Evolutionary conservation across 2,888 invertebrate genomes (phyloP).

Genomic region (Tetramorium bicarinatum): DNA sequence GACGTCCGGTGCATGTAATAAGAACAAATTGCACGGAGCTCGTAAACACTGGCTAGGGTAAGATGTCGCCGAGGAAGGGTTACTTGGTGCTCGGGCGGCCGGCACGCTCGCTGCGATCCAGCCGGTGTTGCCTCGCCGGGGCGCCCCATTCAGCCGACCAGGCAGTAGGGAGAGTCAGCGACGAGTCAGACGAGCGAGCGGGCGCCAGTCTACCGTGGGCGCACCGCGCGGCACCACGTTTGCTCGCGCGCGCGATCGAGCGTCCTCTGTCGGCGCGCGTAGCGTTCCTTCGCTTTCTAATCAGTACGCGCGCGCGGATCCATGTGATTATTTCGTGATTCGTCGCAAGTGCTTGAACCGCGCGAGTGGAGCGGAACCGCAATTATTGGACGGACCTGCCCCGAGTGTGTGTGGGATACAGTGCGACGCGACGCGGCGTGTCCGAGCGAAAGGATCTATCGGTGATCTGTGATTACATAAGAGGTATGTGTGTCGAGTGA

Average conservation of each 20-base stretch:
- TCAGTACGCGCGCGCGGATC: not conserved
- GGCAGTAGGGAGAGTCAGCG: slow-evolving; percentile 83
- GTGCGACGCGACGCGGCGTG: slow-evolving; percentile 45
- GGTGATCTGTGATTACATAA: slow-evolving; percentile 38
- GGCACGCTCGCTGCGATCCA: slow-evolving; percentile 58
- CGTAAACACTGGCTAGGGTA: slow-evolving; percentile 34
- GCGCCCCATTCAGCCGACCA: slow-evolving; percentile 63
- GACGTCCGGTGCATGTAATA: slow-evolving; percentile 20
- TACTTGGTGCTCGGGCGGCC: slow-evolving; percentile 24
- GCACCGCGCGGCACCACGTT: slow-evolving; percentile 83
- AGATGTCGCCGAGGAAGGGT: slow-evolving; percentile 36
- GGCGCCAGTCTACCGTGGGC: slow-evolving; percentile 84
- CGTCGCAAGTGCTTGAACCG: not conserved
- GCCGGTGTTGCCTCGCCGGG: slow-evolving; percentile 60
- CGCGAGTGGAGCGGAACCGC: not conserved
- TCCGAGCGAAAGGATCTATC: slow-evolving; percentile 39
- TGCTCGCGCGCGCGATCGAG: slow-evolving; percentile 33
- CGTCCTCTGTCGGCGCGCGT: not conserved
- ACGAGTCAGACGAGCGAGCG: slow-evolving; percentile 83
- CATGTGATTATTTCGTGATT: slow-evolving; percentile 31
- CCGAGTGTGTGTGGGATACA: slow-evolving; percentile 45
- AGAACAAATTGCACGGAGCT: slow-evolving; percentile 36
- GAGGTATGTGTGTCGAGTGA: slow-evolving; percentile 30
- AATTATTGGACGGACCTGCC: not conserved
- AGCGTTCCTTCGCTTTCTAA: not conserved